Evolutionary conservation across 2,113 vertebrate genomes (phyloP).

Genomic region (Calonectris borealis): DNA sequence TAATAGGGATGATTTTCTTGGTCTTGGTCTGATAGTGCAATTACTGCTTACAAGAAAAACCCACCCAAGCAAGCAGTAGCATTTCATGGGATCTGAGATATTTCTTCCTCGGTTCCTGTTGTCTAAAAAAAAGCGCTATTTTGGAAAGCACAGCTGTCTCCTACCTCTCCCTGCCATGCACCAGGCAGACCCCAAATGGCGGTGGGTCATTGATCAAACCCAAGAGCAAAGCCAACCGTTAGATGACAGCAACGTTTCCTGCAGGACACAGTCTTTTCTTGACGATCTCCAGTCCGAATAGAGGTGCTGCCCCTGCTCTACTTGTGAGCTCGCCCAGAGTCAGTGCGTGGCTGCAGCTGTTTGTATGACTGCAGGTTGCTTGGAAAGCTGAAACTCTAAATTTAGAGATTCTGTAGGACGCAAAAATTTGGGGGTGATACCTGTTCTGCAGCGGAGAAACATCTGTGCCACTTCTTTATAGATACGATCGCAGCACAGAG

Average conservation of each 20-base stretch:
- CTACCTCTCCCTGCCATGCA: not conserved
- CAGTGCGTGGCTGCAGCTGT: not conserved
- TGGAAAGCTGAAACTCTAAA: not conserved
- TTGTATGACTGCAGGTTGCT: not conserved
- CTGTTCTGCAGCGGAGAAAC: not conserved
- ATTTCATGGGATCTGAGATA: not conserved
- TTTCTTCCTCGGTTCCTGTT: not conserved
- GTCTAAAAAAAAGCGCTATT: not conserved
- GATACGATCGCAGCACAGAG: rapidly evolving
- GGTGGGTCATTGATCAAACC: not conserved
- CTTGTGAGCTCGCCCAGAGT: not conserved
- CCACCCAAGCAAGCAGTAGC: not conserved
- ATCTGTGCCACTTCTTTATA: not conserved
- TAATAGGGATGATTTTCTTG: not conserved
- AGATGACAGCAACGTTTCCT: not conserved
- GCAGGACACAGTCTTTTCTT: not conserved
- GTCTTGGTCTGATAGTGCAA: not conserved
- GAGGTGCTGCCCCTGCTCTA: not conserved
- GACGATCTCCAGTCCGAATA: not conserved
- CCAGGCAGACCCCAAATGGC: not conserved
- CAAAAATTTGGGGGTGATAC: not conserved
- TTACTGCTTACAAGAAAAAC: not conserved
- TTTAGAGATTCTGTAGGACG: not conserved
- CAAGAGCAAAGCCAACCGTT: not conserved
- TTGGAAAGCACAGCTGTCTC: not conserved